These are phyloP conservation scores for Setipinna tenuifilis DNA, from an alignment of 2,797 vertebrate genomes.

Conservation along the genomic window DNA sequence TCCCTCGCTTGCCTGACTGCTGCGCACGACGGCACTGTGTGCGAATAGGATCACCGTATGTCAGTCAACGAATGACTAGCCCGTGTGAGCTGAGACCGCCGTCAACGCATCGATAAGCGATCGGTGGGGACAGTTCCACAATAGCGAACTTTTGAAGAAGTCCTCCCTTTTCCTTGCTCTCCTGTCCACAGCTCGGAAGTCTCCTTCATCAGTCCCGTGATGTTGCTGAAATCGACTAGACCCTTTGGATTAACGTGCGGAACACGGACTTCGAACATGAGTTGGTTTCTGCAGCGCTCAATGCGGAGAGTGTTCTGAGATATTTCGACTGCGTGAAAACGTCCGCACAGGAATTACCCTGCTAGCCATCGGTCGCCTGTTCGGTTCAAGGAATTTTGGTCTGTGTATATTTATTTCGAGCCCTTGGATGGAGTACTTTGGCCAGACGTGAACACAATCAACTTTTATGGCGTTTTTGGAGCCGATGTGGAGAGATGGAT, in stretches of 20 bases:
- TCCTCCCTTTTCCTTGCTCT: background rate
- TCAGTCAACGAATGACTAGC: slow-evolving; percentile 22
- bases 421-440: slow-evolving; percentile 46
- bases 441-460: slow-evolving; percentile 36
- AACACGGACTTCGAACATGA: slow-evolving; percentile 40
- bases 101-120: slow-evolving; percentile 25
- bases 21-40: slow-evolving; percentile 31
- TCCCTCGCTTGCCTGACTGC: slow-evolving; percentile 37
- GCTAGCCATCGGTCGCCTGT: background rate
- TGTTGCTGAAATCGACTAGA: background rate
- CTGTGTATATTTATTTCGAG: slow-evolving; percentile 28
- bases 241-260: slow-evolving; percentile 36
- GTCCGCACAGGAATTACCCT: background rate
- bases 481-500: slow-evolving; percentile 46
- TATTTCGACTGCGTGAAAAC: slow-evolving; percentile 19
- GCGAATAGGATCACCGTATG: slow-evolving; percentile 31
- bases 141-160: slow-evolving; percentile 8
- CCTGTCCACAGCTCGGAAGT: background rate
- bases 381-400: background rate
- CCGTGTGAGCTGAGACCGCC: slow-evolving; percentile 11
- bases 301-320: slow-evolving; percentile 23
- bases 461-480: slow-evolving; percentile 32
- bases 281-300: slow-evolving; percentile 23
- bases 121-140: slow-evolving; percentile 23
- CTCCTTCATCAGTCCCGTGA: slow-evolving; percentile 14